Evolutionary conservation across 2,113 vertebrate genomes (phyloP), one percentile per base, ranked within the genome.

Genomic region (Hippolais icterina): DNA sequence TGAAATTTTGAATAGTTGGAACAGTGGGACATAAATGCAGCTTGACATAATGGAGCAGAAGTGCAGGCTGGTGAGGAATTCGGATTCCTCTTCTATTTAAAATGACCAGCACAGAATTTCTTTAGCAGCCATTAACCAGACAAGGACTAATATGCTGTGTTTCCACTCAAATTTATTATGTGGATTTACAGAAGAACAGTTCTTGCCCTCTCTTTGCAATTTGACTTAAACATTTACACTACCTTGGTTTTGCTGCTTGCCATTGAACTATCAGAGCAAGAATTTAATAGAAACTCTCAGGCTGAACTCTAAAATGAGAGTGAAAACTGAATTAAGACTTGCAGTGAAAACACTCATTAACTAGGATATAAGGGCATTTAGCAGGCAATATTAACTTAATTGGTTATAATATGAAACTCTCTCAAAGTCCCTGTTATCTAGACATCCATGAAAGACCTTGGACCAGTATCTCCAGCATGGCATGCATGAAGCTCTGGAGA

Each of bases 251-350:
- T 3, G 0, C 66, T 86, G 41, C 88, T 95, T 50, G 25, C 46
- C 80, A 19, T 46, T 49, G 41, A 92, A 80, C 82, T 69, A 77
- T 14, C 37, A 72, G 74, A 76, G 57, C 63, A 94, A 31, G 83
- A 86, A 86, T 90, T 85, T 80, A 93, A 88, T 93, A 83, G 37
- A 69, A 29, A 33, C 53, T 94, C 90, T 93, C 44, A 83, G 71
- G 50, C n/a, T 88, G 66, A 92, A 92, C 75, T 83, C 46, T 57
- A 49, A 80, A 88, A 63, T 63, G 83, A 70, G 37, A 90, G 29
- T 83, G 79, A 88, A 90, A 93, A 90, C 90, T 83, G 85, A 92
- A 92, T 86, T 86, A 92, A 86, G 41, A 20, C 25, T 92, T 83
- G 54, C 50, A 86, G 24, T 47, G 72, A 80, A 75, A 78, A 80